Conservation (phyloP, 2,113 vertebrate genomes). For the Cervus canadensis region DNA sequence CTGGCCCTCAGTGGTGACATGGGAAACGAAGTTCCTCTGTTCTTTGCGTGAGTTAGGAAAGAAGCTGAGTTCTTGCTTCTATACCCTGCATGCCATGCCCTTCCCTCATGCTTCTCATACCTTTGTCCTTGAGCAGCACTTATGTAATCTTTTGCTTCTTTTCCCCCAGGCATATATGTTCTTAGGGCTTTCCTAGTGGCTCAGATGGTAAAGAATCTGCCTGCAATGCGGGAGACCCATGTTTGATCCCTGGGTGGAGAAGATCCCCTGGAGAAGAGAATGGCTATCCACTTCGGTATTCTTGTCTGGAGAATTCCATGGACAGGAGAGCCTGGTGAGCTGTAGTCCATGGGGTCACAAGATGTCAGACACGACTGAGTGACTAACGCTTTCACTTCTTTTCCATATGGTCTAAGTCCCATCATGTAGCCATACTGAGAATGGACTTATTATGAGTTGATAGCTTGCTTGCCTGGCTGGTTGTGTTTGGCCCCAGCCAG, state of each 20-base stretch:
- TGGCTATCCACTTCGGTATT: background rate
- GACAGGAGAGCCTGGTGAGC: background rate
- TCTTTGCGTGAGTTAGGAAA: background rate
- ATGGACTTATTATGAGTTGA: background rate
- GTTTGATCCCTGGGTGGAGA: background rate
- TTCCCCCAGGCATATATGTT: background rate
- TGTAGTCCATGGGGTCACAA: background rate
- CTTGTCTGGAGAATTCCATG: background rate
- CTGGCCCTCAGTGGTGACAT: background rate
- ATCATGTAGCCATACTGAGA: background rate
- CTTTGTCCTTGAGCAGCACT: background rate
- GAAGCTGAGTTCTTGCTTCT: background rate
- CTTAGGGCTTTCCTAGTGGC: background rate
- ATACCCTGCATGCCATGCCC: rapidly evolving
- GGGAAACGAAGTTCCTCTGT: background rate
- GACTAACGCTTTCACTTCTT: background rate
- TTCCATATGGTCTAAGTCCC: background rate
- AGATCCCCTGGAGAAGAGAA: background rate
- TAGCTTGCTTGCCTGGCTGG: background rate
- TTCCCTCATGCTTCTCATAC: background rate
- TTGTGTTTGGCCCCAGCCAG: background rate
- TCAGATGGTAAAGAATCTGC: background rate
- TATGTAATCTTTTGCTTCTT: background rate
- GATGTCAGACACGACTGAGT: background rate
- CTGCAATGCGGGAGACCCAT: background rate